Percentiles rank a stretch among this genome's conserved stretches.
These are phyloP conservation scores for Nansenia antarctica DNA, from an alignment of 2,113 vertebrate genomes.

Conservation along the genomic window DNA sequence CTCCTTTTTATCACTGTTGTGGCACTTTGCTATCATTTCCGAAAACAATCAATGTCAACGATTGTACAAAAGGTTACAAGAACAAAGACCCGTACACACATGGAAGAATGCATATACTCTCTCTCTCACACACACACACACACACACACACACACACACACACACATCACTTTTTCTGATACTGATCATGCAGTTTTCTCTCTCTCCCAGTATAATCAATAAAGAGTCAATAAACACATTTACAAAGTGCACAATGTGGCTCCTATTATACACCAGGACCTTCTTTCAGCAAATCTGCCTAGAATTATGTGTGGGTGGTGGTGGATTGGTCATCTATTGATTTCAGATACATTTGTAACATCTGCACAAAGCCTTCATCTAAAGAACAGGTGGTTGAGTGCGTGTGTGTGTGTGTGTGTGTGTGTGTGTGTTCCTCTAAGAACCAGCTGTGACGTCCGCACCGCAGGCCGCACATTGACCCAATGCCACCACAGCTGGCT, in stretches of 20 bases:
- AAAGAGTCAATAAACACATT: neutral
- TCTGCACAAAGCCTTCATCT: slow-evolving; percentile 12
- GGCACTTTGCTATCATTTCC: neutral
- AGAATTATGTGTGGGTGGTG: neutral
- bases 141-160: neutral
- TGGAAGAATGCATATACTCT: neutral
- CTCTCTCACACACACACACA: neutral
- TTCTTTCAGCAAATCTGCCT: neutral
- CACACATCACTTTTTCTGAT: neutral
- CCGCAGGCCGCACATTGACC: no score
- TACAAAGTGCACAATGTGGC: neutral
- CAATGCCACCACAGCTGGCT: no score
- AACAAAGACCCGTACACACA: neutral
- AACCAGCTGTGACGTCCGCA: no score
- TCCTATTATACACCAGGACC: neutral
- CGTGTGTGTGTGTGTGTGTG: neutral
- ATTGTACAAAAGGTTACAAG: neutral
- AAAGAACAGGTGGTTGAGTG: neutral
- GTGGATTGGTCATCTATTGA: slow-evolving; percentile 3
- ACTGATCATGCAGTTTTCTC: neutral
- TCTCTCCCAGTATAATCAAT: neutral
- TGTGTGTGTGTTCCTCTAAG: neutral
- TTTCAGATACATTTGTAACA: slow-evolving; percentile 9
- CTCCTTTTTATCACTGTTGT: neutral
- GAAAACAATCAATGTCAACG: neutral